Evolutionary conservation across 2,113 vertebrate genomes (phyloP), one percentile per base, ranked within the genome.

Genomic region (Percopsis transmontana): DNA sequence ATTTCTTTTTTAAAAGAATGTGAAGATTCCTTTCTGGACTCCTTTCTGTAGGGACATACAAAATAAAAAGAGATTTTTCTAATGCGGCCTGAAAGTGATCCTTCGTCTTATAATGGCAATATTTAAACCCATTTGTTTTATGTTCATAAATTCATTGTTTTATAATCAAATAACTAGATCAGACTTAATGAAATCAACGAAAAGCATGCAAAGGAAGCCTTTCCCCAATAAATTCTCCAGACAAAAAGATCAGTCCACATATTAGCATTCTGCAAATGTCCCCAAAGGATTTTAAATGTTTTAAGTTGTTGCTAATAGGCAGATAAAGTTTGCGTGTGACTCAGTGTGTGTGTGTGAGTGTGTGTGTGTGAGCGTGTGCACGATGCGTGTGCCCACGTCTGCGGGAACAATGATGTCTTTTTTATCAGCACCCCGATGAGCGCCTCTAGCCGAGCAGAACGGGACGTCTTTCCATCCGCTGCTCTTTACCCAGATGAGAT

Each of bases 301-400:
- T 76, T 73, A 86, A 87, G 79, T 86, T 76, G 62, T 71, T n/a
- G 23, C 76, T 91, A 92, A 91, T 91, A 86, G 83, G 88, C 27
- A 33, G 69, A 72, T 70, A 66, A 89, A 87, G 70, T 63, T 48
- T 66, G 67, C 40, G 52, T 27, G 45, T 64, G 52, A 19, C 9
- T 57, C 45, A 18, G 53, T 58, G 55, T 39, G 66, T 15, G 66
- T 13, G 39, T 13, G 9, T 5, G 52, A 6, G 41, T 18, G 55
- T 50, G 41, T 38, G 59, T 50, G 45, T 16, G 51, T 3, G 7
- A 11, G 53, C 1, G 33, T 39, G 62, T 47, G 59, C 65, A 39
- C 72, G 59, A 47, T 72, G 54, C 40, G 51, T 20, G 51, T 71
- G 57, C 58, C 40, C 61, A 44, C 60, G 66, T 63, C 70, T 65